Percentiles rank a stretch among this genome's conserved stretches.
Conservation (phyloP, 2,888 invertebrate genomes). For the Ceriagrion tenellum region DNA sequence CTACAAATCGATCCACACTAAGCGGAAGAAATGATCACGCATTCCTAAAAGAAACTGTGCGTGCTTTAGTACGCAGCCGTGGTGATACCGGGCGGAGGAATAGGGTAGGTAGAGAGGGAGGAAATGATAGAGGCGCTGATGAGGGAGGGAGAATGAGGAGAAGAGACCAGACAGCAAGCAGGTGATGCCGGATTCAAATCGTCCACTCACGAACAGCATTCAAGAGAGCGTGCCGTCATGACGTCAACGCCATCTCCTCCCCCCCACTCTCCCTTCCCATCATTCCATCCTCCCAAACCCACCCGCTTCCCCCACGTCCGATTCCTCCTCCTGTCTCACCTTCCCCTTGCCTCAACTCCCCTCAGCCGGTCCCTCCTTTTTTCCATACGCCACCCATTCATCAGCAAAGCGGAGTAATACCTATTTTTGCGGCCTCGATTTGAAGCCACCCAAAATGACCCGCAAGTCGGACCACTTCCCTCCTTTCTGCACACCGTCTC, state of each 20-base stretch:
- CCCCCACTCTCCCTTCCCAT: background rate
- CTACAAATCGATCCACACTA: too few species aligned
- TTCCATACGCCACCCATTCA: slow-evolving; percentile 59
- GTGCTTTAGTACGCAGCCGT: background rate
- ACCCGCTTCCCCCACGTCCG: background rate
- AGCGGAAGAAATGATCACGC: background rate
- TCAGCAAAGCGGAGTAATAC: slow-evolving; percentile 66
- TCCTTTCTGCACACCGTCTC: background rate
- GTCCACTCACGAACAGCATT: slow-evolving; percentile 58
- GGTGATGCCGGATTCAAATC: slow-evolving; percentile 65
- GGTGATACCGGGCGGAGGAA: background rate
- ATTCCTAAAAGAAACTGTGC: background rate
- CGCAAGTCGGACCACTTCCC: background rate
- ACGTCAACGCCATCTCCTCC: slow-evolving; percentile 39
- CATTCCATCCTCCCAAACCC: background rate
- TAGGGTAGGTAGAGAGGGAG: background rate
- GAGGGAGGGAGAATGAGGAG: background rate
- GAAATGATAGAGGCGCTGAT: background rate
- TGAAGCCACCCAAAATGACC: slow-evolving; percentile 55
- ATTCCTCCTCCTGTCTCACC: background rate
- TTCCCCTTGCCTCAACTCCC: background rate
- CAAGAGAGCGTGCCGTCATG: slow-evolving; percentile 52
- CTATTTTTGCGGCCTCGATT: slow-evolving; percentile 58
- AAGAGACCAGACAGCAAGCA: background rate
- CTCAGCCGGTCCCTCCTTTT: background rate